These are phyloP conservation scores for Henricia sp. DNA, from an alignment of 53 echinoderm and acorn worm species.

Conservation along the genomic window DNA sequence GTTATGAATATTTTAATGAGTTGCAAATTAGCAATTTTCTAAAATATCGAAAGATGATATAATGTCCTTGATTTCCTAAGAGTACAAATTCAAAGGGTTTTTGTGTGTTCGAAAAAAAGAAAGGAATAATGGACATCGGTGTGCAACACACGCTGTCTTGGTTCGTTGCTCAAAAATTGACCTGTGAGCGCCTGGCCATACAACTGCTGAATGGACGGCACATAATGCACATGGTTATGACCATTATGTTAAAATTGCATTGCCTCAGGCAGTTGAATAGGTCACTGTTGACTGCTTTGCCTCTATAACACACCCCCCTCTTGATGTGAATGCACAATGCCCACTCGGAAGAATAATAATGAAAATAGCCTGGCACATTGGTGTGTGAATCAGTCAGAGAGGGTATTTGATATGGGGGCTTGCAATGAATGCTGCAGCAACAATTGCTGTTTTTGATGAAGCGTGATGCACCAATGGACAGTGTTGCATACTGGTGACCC, in stretches of 20 bases:
- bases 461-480: slow-evolving; percentile 29
- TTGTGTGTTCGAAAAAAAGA: too few species aligned
- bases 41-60: too few species aligned
- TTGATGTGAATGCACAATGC: slow-evolving; percentile 14
- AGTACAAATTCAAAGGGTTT: too few species aligned
- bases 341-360: slow-evolving; percentile 16
- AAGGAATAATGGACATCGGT: too few species aligned
- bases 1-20: too few species aligned
- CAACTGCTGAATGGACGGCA: too few species aligned
- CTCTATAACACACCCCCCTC: neutral
- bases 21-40: too few species aligned
- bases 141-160: too few species aligned
- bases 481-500: neutral
- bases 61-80: too few species aligned
- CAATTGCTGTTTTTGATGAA: slow-evolving; percentile 43
- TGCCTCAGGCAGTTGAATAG: neutral
- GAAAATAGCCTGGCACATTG: slow-evolving; percentile 50
- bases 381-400: neutral
- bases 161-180: too few species aligned
- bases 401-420: slow-evolving; percentile 12
- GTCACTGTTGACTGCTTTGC: slow-evolving; percentile 30
- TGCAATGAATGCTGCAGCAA: slow-evolving; percentile 42
- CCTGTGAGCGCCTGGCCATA: too few species aligned
- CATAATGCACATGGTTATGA: slow-evolving; percentile 37
- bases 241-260: neutral